Conservation (phyloP, 2,888 invertebrate genomes). For the Chromoteleia sp. region DNA sequence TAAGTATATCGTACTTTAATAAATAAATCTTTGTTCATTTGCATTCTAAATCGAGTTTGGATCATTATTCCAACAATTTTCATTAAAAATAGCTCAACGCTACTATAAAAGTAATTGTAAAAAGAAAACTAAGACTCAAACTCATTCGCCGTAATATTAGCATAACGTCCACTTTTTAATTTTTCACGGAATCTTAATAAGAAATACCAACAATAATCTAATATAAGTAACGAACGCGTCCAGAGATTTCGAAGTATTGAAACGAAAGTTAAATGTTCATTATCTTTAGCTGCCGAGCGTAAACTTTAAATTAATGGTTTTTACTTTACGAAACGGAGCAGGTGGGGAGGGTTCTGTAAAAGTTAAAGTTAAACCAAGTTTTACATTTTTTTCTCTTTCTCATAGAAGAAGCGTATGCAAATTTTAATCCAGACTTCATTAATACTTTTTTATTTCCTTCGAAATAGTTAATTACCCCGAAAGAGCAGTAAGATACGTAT, state of each 20-base stretch:
- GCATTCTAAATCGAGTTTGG: too few species aligned
- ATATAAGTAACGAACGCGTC: constrained; percentile 24
- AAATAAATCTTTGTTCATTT: too few species aligned
- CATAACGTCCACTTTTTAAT: too few species aligned
- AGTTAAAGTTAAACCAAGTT: constrained; percentile 39
- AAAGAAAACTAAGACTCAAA: too few species aligned
- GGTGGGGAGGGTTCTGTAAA: constrained; percentile 14
- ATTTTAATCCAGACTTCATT: constrained; percentile 52
- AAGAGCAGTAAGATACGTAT: constrained; percentile 14
- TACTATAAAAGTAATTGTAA: too few species aligned
- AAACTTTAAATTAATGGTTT: constrained; percentile 45
- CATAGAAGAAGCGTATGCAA: constrained; percentile 48
- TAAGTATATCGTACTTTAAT: too few species aligned
- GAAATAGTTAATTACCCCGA: constrained; percentile 35
- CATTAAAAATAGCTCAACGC: too few species aligned
- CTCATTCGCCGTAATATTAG: too few species aligned
- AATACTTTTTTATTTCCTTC: constrained; percentile 37
- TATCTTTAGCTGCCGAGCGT: constrained; percentile 34
- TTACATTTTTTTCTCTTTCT: constrained; percentile 23
- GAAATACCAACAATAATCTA: constrained; percentile 8
- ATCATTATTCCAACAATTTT: too few species aligned
- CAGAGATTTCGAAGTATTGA: constrained; percentile 15
- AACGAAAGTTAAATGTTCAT: constrained; percentile 26
- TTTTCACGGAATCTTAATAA: too few species aligned
- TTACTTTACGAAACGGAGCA: constrained; percentile 22